Conservation (phyloP, 2,113 vertebrate genomes). For the Atrichornis clamosus region DNA sequence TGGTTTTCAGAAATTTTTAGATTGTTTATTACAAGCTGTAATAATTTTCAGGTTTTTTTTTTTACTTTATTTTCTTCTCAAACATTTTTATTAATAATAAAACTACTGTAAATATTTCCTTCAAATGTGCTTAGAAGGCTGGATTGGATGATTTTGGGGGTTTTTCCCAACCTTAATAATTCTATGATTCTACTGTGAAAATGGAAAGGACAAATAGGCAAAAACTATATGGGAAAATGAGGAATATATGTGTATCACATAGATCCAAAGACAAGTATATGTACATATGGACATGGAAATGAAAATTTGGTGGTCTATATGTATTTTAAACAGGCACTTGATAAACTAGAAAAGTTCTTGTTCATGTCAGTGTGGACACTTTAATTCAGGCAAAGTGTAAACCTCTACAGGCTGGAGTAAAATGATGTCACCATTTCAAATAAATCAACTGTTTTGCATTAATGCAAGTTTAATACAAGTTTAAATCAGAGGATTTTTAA, state of each 20-base stretch:
- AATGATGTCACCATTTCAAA: neutral
- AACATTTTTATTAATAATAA: neutral
- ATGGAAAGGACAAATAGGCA: neutral
- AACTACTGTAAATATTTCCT: neutral
- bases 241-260: neutral
- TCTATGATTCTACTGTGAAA: neutral
- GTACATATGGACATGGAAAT: neutral
- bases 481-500: neutral
- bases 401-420: neutral
- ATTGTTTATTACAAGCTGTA: neutral
- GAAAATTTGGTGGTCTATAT: neutral
- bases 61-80: neutral
- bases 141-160: neutral
- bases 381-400: neutral
- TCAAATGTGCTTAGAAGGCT: neutral
- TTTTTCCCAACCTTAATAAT: neutral
- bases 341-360: neutral
- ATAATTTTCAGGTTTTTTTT: neutral
- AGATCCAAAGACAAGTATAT: neutral
- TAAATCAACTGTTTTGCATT: neutral
- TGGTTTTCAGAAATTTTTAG: neutral
- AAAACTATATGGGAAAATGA: rapidly evolving
- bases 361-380: neutral
- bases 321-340: neutral
- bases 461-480: neutral